phyloP scores from a whole-genome alignment of 2,797 vertebrate genomes.

The Galaxias olidus region DNA sequence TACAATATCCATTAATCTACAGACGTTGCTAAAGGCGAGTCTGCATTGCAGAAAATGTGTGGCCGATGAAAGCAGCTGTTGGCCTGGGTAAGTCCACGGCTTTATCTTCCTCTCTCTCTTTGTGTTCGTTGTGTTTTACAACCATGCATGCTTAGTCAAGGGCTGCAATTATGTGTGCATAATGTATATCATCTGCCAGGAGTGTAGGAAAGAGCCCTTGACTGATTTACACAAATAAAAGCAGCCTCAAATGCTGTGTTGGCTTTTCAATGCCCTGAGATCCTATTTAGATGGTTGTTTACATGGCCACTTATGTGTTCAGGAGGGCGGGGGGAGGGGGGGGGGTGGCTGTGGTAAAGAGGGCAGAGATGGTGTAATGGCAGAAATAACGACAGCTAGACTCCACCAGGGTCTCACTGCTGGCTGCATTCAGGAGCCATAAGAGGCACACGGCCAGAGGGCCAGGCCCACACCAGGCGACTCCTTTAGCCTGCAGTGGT shows the following conservation, averaged over 20 bases:
- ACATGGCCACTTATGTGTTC: not conserved
- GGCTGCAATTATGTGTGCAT: slow-evolving; percentile 50
- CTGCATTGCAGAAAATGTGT: slow-evolving; percentile 24
- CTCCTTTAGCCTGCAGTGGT: too few species aligned
- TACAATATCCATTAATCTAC: too few species aligned
- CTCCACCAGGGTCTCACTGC: too few species aligned
- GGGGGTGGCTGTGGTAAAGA: not conserved
- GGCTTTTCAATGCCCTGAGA: not conserved
- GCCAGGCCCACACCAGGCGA: too few species aligned
- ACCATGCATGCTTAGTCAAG: slow-evolving; percentile 33
- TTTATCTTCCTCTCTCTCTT: slow-evolving; percentile 18
- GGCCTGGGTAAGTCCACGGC: slow-evolving; percentile 37
- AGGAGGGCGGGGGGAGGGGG: slow-evolving; percentile 4
- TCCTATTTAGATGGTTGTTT: slow-evolving; percentile 1
- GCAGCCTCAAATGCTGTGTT: slow-evolving; percentile 10
- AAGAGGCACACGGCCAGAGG: not conserved
- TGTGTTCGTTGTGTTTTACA: slow-evolving; percentile 32
- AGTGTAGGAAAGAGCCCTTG: slow-evolving; percentile 29
- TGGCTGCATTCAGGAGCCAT: too few species aligned
- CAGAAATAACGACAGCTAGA: not conserved
- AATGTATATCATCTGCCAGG: slow-evolving; percentile 31
- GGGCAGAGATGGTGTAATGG: not conserved
- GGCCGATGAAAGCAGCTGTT: slow-evolving; percentile 59
- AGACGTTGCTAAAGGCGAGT: not conserved
- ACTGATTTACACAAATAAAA: slow-evolving; percentile 20